Evolutionary conservation across 1,140 invertebrate species (phyloP), one percentile per base, ranked within the genome.

Genomic region (Zaprionus ornatus): DNA sequence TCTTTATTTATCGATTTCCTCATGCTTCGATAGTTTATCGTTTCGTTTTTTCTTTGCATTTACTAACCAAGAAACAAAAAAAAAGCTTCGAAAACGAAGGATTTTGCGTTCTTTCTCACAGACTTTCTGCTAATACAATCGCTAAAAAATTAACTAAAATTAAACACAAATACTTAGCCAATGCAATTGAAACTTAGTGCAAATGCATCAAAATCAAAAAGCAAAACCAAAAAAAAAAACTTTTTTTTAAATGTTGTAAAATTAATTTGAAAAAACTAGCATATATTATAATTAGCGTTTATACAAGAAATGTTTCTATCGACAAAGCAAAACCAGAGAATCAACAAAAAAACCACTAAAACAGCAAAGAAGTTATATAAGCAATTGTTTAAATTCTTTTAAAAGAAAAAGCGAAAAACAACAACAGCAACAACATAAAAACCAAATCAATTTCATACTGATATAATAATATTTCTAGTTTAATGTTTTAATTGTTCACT

Each of bases 401-500:
- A 80, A 87, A 86, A 76, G 63, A 68, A 72, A 79, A 73, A 75
- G 42, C 68, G 70, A 60, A 25, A 50, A 67, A 37, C 52, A 48
- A 74, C 35, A 59, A 59, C 21, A 40, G 68, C 57, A 23, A 71
- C 59, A 79, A 79, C 59, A 68, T 65, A 71, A 65, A 62, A 56
- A 77, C 63, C 10, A 74, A 77, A 82, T 74, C 21, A 68, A 50
- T 50, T 50, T 45, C 74, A 68, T 87, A 82, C 69, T 63, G 63
- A 45, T 23, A 50, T 50, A 50, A 80, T 80, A 87, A 88, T 80
- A 87, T 74, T 71, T 88, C 80, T 88, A 87, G 84, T 87, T 88
- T 87, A 87, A 87, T 88, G 84, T 88, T 87, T 87, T 80, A 54
- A 87, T 88, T 87, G 84, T 87, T 87, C 84, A 83, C 70, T 88